A percentile compares a stretch with the other conserved stretches of the same genome.
These are phyloP conservation scores for Oscheius sp. DNA, from an alignment of 2,888 invertebrate genomes.

Conservation along the genomic window DNA sequence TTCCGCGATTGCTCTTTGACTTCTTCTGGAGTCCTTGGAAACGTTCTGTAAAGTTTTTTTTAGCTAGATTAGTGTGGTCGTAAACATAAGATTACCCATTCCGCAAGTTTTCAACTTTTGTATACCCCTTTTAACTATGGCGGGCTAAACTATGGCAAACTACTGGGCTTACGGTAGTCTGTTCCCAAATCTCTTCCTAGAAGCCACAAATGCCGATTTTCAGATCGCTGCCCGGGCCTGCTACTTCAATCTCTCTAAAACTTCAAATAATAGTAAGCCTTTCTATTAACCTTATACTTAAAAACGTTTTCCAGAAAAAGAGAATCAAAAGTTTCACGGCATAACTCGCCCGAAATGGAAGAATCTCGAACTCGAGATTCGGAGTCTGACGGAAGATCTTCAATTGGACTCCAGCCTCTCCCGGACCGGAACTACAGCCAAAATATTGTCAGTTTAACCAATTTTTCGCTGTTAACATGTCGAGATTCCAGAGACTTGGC, in stretches of 20 bases:
- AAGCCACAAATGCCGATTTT: not conserved
- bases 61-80: no score
- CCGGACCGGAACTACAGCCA: not conserved
- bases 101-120: no score
- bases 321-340: not conserved
- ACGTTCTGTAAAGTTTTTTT: no score
- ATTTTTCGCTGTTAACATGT: not conserved
- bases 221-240: constrained; percentile 28
- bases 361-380: constrained; percentile 9
- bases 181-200: not conserved
- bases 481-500: constrained; percentile 20
- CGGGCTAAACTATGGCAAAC: no score
- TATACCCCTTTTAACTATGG: no score
- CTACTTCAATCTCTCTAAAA: constrained; percentile 10
- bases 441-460: not conserved
- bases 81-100: no score
- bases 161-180: no score
- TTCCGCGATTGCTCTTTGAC: no score
- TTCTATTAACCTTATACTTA: not conserved
- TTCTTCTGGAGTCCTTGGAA: no score
- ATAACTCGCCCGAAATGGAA: constrained; percentile 10
- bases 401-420: not conserved
- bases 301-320: not conserved
- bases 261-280: not conserved
- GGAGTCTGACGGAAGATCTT: not conserved